Conservation (phyloP, 2,888 invertebrate species). For the Phyto melanocephala region DNA sequence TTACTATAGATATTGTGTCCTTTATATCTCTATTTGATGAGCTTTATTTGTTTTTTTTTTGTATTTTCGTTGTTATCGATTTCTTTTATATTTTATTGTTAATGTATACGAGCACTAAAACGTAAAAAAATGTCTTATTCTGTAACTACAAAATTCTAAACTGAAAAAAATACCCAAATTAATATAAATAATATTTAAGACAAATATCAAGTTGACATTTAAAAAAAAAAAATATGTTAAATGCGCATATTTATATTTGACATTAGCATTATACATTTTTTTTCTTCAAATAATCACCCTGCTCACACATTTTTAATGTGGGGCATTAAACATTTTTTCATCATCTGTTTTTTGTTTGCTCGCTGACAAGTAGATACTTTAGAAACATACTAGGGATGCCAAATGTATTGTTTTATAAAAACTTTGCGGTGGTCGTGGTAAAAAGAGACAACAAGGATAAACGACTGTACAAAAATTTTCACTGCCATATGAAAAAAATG, state of each 20-base stretch:
- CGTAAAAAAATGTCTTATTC: conserved; percentile 8
- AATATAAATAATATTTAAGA: conserved; percentile 5
- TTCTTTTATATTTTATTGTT: conserved; percentile 37
- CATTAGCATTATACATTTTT: not conserved
- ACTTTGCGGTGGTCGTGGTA: no score
- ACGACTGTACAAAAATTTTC: no score
- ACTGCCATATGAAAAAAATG: no score
- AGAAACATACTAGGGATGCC: no score
- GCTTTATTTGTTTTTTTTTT: conserved; percentile 23
- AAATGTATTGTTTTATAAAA: no score
- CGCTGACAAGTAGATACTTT: not conserved
- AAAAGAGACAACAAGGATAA: not conserved
- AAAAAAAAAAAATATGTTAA: not conserved
- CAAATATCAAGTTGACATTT: conserved; percentile 1
- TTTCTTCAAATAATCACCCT: not conserved
- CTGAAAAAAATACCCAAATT: conserved; percentile 2
- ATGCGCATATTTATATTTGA: conserved; percentile 33
- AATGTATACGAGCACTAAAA: conserved; percentile 28
- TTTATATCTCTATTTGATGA: conserved; percentile 50
- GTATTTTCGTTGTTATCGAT: conserved; percentile 35
- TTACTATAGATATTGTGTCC: not conserved
- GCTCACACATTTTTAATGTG: not conserved
- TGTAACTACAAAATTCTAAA: conserved; percentile 21
- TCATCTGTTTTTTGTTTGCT: not conserved
- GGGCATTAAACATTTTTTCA: not conserved